phyloP scores from a whole-genome alignment of 2,797 vertebrate genomes.

The Euthynnus affinis region DNA sequence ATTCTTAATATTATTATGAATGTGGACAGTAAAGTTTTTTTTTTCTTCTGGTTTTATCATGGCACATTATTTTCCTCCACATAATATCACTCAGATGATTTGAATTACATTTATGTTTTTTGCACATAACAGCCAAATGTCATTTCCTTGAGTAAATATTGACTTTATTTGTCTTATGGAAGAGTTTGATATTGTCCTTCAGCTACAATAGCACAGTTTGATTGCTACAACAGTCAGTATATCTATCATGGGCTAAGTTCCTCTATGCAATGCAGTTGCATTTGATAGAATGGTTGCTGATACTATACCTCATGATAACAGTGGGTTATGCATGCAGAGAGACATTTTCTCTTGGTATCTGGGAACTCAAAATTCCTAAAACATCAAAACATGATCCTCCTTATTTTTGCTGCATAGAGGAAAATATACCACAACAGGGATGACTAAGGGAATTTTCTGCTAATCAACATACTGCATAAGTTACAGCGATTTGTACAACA shows the following conservation, averaged over 20 bases:
- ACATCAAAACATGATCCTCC: conserved; percentile 17
- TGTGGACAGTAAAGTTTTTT: conserved; percentile 4
- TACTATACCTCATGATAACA: neutral
- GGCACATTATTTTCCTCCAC: neutral
- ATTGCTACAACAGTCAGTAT: neutral
- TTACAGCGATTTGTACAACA: conserved; percentile 67
- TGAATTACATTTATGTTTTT: neutral
- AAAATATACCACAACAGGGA: neutral
- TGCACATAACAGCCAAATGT: neutral
- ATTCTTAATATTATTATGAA: conserved; percentile 1
- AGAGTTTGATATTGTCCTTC: neutral
- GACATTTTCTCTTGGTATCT: neutral
- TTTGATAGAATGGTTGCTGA: neutral
- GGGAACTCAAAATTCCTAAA: neutral
- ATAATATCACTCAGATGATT: neutral
- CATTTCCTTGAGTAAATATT: neutral
- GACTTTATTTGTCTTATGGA: neutral
- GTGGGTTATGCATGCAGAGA: neutral
- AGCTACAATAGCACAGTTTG: neutral
- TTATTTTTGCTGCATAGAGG: conserved; percentile 3
- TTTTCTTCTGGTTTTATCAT: neutral
- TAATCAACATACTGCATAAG: conserved; percentile 59
- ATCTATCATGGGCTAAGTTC: neutral
- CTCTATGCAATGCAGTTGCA: neutral
- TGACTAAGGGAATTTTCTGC: conserved; percentile 46